Percentiles rank a stretch among this genome's conserved stretches.
Evolutionary conservation across 2,888 invertebrate genomes (phyloP).

Genomic region (Stictocephala bisonia): DNA sequence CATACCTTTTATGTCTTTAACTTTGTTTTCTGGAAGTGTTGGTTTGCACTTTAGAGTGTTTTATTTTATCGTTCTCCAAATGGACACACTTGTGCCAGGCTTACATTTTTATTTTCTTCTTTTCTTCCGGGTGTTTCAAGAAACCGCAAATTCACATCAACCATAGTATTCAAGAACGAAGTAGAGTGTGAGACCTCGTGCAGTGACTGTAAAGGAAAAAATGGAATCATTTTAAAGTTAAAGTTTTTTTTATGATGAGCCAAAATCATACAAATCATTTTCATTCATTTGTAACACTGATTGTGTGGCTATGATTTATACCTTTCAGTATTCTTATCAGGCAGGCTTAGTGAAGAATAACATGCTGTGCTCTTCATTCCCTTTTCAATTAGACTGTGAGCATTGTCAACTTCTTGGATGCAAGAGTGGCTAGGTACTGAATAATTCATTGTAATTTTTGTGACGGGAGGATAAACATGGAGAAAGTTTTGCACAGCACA

Average conservation of each 20-base stretch:
- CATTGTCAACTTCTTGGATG: slow-evolving; percentile 33
- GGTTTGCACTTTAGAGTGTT: too few species aligned
- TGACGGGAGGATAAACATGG: background rate
- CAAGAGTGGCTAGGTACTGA: slow-evolving; percentile 44
- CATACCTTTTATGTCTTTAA: too few species aligned
- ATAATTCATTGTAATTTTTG: slow-evolving; percentile 32
- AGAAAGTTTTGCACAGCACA: slow-evolving; percentile 23
- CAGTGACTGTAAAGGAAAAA: too few species aligned
- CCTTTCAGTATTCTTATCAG: slow-evolving; percentile 32
- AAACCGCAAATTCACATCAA: too few species aligned
- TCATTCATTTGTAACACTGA: slow-evolving; percentile 33
- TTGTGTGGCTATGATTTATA: slow-evolving; percentile 8
- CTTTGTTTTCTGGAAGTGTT: too few species aligned
- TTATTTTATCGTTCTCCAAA: too few species aligned
- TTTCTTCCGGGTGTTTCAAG: too few species aligned
- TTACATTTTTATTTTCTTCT: too few species aligned
- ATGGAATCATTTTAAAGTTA: slow-evolving; percentile 33
- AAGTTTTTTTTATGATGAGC: background rate
- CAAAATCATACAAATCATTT: slow-evolving; percentile 27
- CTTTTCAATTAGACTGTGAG: slow-evolving; percentile 39
- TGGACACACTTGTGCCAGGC: too few species aligned
- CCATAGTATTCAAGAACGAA: too few species aligned
- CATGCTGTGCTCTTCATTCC: slow-evolving; percentile 9
- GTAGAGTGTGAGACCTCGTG: too few species aligned
- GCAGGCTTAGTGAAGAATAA: slow-evolving; percentile 25